These are phyloP conservation scores for Holcopasites calliopsidis DNA, from an alignment of 1,140 invertebrate genomes.

Conservation along the genomic window DNA sequence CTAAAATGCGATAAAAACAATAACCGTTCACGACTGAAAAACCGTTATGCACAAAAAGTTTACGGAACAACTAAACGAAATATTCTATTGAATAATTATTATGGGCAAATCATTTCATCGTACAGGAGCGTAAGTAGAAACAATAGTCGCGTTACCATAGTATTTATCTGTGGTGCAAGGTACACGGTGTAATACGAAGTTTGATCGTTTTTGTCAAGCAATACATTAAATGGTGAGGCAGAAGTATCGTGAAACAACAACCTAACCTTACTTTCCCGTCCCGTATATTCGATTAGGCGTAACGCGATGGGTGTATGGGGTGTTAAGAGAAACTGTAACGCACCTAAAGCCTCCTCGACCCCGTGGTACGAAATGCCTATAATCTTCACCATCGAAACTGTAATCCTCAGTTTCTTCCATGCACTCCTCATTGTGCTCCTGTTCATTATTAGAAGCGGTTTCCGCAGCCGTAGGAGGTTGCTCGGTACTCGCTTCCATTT, in stretches of 20 bases:
- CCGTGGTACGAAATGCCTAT: conserved; percentile 75
- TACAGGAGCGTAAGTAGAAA: conserved; percentile 41
- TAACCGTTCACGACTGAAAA: not conserved
- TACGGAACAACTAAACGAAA: not conserved
- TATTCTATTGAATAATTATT: not conserved
- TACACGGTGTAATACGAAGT: conserved; percentile 5
- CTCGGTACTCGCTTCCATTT: conserved; percentile 69
- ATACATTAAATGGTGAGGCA: conserved; percentile 7
- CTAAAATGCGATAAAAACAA: not conserved
- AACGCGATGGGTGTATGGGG: conserved; percentile 1
- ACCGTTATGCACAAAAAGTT: not conserved
- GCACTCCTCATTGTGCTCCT: conserved; percentile 72
- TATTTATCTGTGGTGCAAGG: conserved; percentile 23
- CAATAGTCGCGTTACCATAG: conserved; percentile 34
- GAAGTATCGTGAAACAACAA: not conserved
- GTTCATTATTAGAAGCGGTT: conserved; percentile 63
- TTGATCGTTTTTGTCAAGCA: conserved; percentile 14
- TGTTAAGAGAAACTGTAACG: conserved; percentile 45
- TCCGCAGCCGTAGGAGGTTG: conserved; percentile 48
- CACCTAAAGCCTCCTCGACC: conserved; percentile 77
- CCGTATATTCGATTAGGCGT: conserved; percentile 12
- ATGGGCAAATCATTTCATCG: conserved; percentile 38
- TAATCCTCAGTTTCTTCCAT: conserved; percentile 75
- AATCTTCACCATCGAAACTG: conserved; percentile 75
- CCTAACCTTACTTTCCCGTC: conserved; percentile 40